These are phyloP conservation scores for Nephila pilipes DNA, from an alignment of 1,140 invertebrate genomes.

Conservation along the genomic window DNA sequence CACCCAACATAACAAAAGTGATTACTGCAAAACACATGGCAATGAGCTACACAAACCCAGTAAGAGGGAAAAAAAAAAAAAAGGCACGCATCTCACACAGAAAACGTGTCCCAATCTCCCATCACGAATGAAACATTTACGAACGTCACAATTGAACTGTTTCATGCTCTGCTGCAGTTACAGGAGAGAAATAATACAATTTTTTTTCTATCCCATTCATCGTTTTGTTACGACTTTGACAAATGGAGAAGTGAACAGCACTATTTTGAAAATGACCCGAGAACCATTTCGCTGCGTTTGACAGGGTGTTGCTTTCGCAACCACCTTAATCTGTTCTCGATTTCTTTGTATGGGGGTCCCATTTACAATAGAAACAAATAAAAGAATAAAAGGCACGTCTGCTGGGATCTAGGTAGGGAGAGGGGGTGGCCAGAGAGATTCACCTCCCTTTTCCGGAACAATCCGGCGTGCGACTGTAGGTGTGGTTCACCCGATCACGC, in stretches of 20 bases:
- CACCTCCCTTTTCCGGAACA: slow-evolving; percentile 60
- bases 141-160: slow-evolving; percentile 17
- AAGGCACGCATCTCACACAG: background rate
- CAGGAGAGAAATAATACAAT: background rate
- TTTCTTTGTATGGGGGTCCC: slow-evolving; percentile 12
- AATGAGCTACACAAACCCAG: background rate
- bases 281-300: background rate
- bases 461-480: slow-evolving; percentile 55
- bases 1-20: background rate
- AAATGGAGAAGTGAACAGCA: slow-evolving; percentile 21
- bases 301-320: slow-evolving; percentile 26
- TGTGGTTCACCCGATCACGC: slow-evolving; percentile 60
- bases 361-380: slow-evolving; percentile 35
- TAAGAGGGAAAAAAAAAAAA: background rate
- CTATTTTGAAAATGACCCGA: background rate
- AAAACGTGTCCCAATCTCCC: background rate
- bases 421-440: slow-evolving; percentile 7
- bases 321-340: slow-evolving; percentile 28
- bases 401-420: background rate
- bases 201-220: background rate
- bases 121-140: slow-evolving; percentile 31
- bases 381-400: slow-evolving; percentile 25
- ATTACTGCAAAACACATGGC: background rate
- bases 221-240: slow-evolving; percentile 38
- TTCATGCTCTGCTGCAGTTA: slow-evolving; percentile 24